phyloP scores from a whole-genome alignment of 2,888 invertebrate genomes.

The Stenichneumon culpator region DNA sequence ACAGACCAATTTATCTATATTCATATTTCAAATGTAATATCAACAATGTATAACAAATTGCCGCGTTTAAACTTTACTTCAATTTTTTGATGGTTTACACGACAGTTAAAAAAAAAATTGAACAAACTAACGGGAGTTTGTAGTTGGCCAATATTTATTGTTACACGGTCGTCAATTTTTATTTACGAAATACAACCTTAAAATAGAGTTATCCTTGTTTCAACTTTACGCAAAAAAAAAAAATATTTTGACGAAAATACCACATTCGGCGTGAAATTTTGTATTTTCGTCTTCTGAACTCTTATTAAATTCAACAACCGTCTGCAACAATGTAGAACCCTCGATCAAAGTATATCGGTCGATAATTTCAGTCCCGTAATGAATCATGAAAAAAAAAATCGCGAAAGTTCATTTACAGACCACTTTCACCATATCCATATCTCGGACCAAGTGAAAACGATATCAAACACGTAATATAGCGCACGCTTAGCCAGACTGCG shows the following conservation, averaged over 20 bases:
- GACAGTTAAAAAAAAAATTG: no score
- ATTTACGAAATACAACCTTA: no score
- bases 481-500: conserved; percentile 1
- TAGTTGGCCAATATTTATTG: no score
- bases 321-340: not conserved
- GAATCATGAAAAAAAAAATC: not conserved
- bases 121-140: no score
- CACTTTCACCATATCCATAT: not conserved
- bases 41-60: no score
- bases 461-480: conserved; percentile 8
- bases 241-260: not conserved
- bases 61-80: no score
- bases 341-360: not conserved
- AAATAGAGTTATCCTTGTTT: not conserved
- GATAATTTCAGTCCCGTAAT: not conserved
- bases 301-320: not conserved
- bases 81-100: no score
- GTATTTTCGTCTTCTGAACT: not conserved
- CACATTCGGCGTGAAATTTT: not conserved
- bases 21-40: not conserved
- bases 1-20: not conserved
- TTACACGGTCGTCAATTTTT: no score
- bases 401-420: not conserved
- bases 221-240: not conserved
- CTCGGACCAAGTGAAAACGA: conserved; percentile 14